These are phyloP conservation scores for Eurystomus glaucurus DNA, from an alignment of 2,797 vertebrate genomes.

Conservation along the genomic window DNA sequence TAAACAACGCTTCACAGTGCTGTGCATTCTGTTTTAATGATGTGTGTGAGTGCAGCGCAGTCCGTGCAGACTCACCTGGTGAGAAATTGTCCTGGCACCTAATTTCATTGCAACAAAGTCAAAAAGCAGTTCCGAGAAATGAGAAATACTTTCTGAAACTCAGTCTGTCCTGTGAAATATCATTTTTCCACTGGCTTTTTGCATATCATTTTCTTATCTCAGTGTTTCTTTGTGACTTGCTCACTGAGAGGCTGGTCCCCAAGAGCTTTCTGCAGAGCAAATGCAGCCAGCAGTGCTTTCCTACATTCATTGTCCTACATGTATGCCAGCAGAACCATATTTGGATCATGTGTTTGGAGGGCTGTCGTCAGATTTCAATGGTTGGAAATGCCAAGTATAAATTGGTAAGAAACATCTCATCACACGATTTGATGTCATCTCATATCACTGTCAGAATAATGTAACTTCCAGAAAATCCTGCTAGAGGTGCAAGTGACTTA, in stretches of 20 bases:
- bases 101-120: not conserved
- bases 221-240: not conserved
- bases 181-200: not conserved
- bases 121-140: not conserved
- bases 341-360: not conserved
- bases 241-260: not conserved
- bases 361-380: not conserved
- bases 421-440: not conserved
- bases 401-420: not conserved
- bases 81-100: not conserved
- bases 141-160: not conserved
- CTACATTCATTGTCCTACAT: not conserved
- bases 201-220: not conserved
- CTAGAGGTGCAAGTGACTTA: not conserved
- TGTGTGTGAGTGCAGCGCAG: not conserved
- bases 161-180: not conserved
- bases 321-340: not conserved
- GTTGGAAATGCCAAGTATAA: not conserved
- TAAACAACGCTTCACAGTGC: accelerated
- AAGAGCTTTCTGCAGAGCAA: not conserved
- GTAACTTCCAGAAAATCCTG: not conserved
- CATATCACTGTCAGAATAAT: not conserved
- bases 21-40: not conserved
- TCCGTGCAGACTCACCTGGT: not conserved
- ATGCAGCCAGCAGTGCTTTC: not conserved